These are phyloP conservation scores for Mico argentatus DNA, from an alignment of 2,797 vertebrate species.

Conservation along the genomic window DNA sequence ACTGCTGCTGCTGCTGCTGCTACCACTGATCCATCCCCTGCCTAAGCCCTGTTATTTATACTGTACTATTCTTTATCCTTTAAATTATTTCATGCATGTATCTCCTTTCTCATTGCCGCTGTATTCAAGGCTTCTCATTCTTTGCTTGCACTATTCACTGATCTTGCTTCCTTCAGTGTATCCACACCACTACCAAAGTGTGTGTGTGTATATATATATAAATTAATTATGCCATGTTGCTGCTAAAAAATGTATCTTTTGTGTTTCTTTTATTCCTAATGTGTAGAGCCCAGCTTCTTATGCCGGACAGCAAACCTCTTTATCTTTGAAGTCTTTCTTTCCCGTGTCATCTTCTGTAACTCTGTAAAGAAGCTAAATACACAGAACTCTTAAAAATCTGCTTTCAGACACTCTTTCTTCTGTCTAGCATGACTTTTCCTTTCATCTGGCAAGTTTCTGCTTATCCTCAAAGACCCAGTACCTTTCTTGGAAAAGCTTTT, in stretches of 20 bases:
- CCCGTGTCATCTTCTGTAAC: not conserved
- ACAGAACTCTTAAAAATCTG: not conserved
- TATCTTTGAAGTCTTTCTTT: constrained; percentile 2
- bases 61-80: not conserved
- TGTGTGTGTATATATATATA: too few species aligned
- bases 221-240: not conserved
- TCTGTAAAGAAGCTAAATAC: not conserved
- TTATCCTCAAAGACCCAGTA: not conserved
- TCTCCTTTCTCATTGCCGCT: not conserved
- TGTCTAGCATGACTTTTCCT: not conserved
- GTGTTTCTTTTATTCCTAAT: not conserved
- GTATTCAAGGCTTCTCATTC: not conserved
- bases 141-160: not conserved
- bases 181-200: not conserved
- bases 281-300: not conserved
- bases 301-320: not conserved
- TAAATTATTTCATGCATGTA: not conserved
- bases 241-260: not conserved
- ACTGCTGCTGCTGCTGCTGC: not conserved
- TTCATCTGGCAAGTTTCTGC: not conserved
- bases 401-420: not conserved
- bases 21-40: not conserved
- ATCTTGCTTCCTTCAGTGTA: not conserved
- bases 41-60: not conserved
- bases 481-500: not conserved